Base-by-base conservation (phyloP, 2,888 invertebrate genomes). In the Eulithis prunata region DNA sequence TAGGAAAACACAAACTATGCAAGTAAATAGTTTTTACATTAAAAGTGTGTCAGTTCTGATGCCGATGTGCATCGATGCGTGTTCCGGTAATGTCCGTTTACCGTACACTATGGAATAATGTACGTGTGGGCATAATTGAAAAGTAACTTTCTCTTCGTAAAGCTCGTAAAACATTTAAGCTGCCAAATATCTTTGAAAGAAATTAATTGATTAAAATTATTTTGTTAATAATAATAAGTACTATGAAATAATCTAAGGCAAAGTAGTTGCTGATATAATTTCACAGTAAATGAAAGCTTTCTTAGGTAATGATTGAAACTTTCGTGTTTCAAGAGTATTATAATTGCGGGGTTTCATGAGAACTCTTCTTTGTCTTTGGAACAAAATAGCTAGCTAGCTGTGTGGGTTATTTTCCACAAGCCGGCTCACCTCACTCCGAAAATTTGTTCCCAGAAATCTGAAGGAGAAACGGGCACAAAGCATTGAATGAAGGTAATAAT, bases 31-130 rank as follows among this genome's bases (percentile, higher is more conserved):
- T 68, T 65, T 68, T 66, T 63, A 53, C 59, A 69, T 57, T 45
- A 68, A 51, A 71, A 70, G 70, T 73, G 57, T 70, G 70, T 70
- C 69, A 70, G 64, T 57, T 63, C 61, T 62, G 70, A 66, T 65
- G 63, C 11, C 57, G 41, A 62, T 65, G 66, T 62, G 66, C 70
- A 63, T 14, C 64, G 65, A 52, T 49, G 69, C 66, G 69, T 64
- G 67, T 54, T 64, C 57, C 65, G 65, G 57, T 68, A 64, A 68
- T 64, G 64, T 64, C 68, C 64, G 14, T 68, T 64, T 64, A 64
- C 68, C 58, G 68, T 64, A 61, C 49, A 41, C 61, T 55, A 13
- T 52, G 55, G 46, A 68, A 68, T 61, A 64, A 61, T 68, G 61
- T 54, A 11, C 6, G 8, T 8, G 10, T 41, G 3, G 49, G 7